Base-by-base conservation (phyloP, 2,888 invertebrate species). In the Cerceris ruficornis region DNA sequence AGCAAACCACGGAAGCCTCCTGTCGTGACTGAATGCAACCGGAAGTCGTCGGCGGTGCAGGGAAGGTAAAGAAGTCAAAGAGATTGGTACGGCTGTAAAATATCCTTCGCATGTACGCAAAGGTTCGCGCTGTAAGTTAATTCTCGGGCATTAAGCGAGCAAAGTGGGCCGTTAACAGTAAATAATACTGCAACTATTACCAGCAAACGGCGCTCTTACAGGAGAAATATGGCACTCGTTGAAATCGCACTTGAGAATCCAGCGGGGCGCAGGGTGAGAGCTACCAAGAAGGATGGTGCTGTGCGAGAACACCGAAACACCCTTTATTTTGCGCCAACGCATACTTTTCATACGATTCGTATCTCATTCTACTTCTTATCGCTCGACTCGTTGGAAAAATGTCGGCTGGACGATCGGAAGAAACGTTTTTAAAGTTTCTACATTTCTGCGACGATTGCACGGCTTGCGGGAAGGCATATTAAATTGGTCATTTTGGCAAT, bases 131-230 rank as follows among this genome's bases (percentile, higher is more conserved):
- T 73, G 86, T 84, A 84, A 88, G 87, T 88, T 88, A 87, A 88
- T 88, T 87, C 84, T 69, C 72, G 58, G 75, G 66, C 74, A 74
- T 86, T 86, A 77, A 75, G 67, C 69, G 75, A 39, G 66, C 80
- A 81, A 88, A 88, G 88, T 86, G 86, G 87, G 84, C 86, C 87
- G 87, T 90, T 90, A 88, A 86, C 87, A 79, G 87, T 90, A 89
- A 91, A 91, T 91, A 90, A 90, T 88, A 88, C 86, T 86, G 83
- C 77, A 87, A 88, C 86, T 87, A 88, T 89, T 88, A 87, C 85
- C 81, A 61, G 69, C 77, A 72, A 86, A 82, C 74, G 83, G 80
- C 79, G 78, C 83, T 74, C 79, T 82, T 80, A 73, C 77, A 73
- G 72, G 76, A 86, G 79, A 86, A 85, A 83, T 88, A 85, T 80